Evolutionary conservation across 30 jellyfish, hydroid and myxozoan genomes (phyloP).

Genomic region (Cassiopea andromeda): DNA sequence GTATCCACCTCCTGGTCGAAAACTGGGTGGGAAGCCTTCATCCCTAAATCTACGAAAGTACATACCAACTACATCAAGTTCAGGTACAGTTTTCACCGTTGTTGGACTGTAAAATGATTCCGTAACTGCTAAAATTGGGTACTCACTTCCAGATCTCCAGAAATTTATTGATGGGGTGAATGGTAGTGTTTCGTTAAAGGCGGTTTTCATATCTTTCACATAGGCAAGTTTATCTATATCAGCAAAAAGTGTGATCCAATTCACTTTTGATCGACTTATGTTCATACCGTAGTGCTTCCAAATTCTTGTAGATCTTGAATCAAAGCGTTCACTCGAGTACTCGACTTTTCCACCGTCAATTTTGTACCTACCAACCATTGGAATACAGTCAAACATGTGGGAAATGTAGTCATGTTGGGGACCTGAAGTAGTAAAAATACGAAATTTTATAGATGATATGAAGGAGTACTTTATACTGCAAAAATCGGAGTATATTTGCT

Average conservation of each 20-base stretch:
- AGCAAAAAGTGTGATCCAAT: constrained; percentile 57
- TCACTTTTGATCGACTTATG: constrained; percentile 42
- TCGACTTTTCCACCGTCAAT: constrained; percentile 14
- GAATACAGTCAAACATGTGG: constrained; percentile 60
- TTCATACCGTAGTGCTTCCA: constrained; percentile 50
- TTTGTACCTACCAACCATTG: constrained; percentile 72
- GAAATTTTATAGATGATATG: not conserved
- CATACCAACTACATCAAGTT: constrained; percentile 47
- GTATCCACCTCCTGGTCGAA: not conserved
- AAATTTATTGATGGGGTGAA: constrained; percentile 48
- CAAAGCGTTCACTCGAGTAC: constrained; percentile 36
- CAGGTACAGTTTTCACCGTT: constrained; percentile 44
- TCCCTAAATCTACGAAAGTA: constrained; percentile 2
- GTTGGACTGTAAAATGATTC: constrained; percentile 71
- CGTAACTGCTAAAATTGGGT: constrained; percentile 53
- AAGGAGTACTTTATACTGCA: too few relatives aligned
- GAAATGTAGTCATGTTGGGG: constrained; percentile 33
- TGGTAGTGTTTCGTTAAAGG: constrained; percentile 38
- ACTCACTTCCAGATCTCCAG: constrained; percentile 48
- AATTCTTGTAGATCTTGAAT: constrained; percentile 20
- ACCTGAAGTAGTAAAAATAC: constrained; percentile 5
- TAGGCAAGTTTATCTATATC: constrained; percentile 44
- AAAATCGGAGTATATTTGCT: too few relatives aligned
- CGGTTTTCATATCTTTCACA: not conserved
- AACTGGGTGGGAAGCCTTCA: constrained; percentile 21